Evolutionary conservation across 2,888 invertebrate species (phyloP).

Genomic region (Dryocosmus kuriphilus): DNA sequence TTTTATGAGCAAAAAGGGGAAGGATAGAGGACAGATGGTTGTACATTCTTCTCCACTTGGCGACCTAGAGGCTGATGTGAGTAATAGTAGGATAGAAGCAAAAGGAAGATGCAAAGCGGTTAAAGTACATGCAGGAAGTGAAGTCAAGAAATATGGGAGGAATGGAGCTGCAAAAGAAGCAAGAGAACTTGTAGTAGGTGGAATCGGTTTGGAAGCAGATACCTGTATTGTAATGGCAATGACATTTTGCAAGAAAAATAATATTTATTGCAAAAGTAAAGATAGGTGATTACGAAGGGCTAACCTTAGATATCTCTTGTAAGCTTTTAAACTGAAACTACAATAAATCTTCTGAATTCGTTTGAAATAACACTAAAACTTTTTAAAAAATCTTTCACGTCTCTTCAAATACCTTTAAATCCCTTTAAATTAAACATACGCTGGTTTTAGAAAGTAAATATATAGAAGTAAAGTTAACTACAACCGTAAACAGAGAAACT

Average conservation of each 20-base stretch:
- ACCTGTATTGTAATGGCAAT: conserved; percentile 28
- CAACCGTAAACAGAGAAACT: too few species aligned
- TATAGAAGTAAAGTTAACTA: too few species aligned
- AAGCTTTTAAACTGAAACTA: too few species aligned
- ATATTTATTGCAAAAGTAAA: conserved; percentile 7
- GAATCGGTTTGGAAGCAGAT: conserved; percentile 33
- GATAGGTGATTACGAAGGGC: not conserved
- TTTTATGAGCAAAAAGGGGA: not conserved
- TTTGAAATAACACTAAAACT: too few species aligned
- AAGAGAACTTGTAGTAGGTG: conserved; percentile 32
- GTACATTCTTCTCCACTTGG: not conserved
- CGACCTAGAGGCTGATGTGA: conserved; percentile 25
- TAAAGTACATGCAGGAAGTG: conserved; percentile 40
- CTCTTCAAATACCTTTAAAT: too few species aligned
- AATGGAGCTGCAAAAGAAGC: conserved; percentile 33
- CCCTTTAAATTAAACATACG: too few species aligned
- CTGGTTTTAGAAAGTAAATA: too few species aligned
- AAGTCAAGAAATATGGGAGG: conserved; percentile 28
- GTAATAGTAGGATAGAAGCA: conserved; percentile 25
- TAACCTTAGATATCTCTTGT: too few species aligned
- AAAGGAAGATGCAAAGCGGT: conserved; percentile 20
- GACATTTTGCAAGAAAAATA: not conserved
- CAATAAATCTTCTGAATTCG: too few species aligned
- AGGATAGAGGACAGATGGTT: not conserved
- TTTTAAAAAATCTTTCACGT: too few species aligned